Conservation (phyloP, 2,113 vertebrate genomes). For the Neotragus pygmaeus region DNA sequence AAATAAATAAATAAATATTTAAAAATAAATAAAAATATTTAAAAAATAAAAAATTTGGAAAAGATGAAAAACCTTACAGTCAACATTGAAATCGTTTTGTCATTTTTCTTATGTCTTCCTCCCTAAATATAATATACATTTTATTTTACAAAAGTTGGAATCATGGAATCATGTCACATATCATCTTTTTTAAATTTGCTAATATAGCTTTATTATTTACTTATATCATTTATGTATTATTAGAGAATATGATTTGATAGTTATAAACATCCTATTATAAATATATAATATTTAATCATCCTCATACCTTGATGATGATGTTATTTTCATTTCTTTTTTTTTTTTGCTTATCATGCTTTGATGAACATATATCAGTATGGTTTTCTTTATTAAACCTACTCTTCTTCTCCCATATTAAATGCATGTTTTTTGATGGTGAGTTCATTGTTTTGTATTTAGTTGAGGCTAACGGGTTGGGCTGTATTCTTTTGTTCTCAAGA, state of each 20-base stretch:
- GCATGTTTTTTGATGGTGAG: not conserved
- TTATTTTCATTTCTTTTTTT: not conserved
- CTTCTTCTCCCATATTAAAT: not conserved
- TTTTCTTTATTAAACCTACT: not conserved
- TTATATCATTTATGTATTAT: not conserved
- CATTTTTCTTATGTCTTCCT: not conserved
- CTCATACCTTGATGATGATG: not conserved
- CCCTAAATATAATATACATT: not conserved
- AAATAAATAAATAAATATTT: too few relatives aligned
- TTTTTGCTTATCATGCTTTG: not conserved
- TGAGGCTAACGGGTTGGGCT: not conserved
- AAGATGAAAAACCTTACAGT: not conserved
- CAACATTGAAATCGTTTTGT: not conserved
- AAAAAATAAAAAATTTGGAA: slow-evolving; percentile 5
- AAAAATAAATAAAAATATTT: not conserved
- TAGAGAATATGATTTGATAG: not conserved
- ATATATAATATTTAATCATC: not conserved
- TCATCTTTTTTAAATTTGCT: not conserved
- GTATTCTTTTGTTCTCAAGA: not conserved
- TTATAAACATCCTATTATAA: not conserved
- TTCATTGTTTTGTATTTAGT: not conserved
- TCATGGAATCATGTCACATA: not conserved
- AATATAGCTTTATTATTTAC: not conserved
- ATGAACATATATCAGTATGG: not conserved
- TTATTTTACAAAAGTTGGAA: not conserved